phyloP scores from a whole-genome alignment of 2,888 invertebrate genomes.

The Miltochrista miniata region DNA sequence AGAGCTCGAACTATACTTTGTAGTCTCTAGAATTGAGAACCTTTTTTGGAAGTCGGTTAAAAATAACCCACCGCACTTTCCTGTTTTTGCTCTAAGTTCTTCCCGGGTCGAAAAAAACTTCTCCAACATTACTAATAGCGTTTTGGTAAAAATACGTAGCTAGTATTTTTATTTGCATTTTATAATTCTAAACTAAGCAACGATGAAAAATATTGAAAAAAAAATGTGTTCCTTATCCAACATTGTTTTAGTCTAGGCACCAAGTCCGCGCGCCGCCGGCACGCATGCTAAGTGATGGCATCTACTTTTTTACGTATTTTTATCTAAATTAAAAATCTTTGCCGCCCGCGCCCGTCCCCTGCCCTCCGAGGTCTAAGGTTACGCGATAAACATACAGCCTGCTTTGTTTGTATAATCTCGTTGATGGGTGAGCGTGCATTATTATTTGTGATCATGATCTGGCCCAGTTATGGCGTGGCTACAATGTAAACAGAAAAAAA shows the following conservation, averaged over 20 bases:
- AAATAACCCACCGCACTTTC: no score
- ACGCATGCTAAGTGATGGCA: constrained; percentile 54
- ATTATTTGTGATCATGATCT: constrained; percentile 10
- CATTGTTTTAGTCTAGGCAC: neutral
- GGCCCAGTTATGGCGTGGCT: constrained; percentile 1
- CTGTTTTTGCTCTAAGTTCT: no score
- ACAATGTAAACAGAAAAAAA: neutral
- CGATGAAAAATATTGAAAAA: neutral
- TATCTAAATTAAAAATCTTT: constrained; percentile 74
- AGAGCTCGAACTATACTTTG: no score
- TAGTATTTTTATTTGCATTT: no score
- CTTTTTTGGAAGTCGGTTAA: no score
- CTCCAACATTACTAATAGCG: no score
- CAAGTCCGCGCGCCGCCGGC: constrained; percentile 25
- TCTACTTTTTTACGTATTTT: constrained; percentile 55
- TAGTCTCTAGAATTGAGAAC: no score
- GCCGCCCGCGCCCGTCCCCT: constrained; percentile 32
- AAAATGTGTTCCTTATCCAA: constrained; percentile 24
- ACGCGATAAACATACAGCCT: constrained; percentile 36
- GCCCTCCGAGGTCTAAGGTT: constrained; percentile 50
- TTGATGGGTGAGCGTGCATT: constrained; percentile 12
- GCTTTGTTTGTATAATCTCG: constrained; percentile 13
- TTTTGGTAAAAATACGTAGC: no score
- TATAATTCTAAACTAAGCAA: no score
- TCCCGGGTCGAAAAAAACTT: no score